Evolutionary conservation across 2,797 vertebrate species (phyloP).

Genomic region (Sternotherus odoratus): DNA sequence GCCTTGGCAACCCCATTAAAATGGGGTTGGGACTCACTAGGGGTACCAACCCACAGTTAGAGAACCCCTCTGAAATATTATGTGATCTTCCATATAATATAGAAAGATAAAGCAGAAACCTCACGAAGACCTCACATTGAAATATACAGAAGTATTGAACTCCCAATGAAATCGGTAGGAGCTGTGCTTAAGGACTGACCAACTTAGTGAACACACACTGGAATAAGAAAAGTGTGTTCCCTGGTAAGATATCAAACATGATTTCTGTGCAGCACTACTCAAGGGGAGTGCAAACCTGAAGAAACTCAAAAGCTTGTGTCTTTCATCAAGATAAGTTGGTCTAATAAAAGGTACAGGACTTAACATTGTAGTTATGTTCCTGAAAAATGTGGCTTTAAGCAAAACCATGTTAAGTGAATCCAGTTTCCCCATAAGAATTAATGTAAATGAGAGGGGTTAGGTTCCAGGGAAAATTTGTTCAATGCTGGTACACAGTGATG

Average conservation of each 20-base stretch:
- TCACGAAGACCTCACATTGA: conserved; percentile 36
- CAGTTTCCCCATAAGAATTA: too few species aligned
- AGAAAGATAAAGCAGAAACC: neutral
- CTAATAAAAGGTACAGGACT: neutral
- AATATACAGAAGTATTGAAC: neutral
- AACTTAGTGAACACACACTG: neutral
- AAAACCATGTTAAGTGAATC: too few species aligned
- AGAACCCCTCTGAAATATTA: neutral
- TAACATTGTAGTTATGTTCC: too few species aligned
- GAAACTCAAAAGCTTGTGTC: neutral
- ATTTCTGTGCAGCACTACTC: neutral
- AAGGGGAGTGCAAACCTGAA: accelerated
- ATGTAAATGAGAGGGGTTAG: too few species aligned
- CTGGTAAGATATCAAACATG: neutral
- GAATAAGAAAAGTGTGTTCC: neutral
- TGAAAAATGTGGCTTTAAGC: too few species aligned
- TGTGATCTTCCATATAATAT: neutral
- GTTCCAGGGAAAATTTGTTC: too few species aligned
- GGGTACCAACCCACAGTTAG: too few species aligned
- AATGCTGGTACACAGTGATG: too few species aligned
- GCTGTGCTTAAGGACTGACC: conserved; percentile 34
- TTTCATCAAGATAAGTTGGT: neutral
- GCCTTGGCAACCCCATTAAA: too few species aligned
- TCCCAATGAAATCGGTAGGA: neutral
- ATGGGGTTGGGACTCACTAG: too few species aligned